Conservation (phyloP, 2,797 vertebrate genomes). For the Halcyon badia region DNA sequence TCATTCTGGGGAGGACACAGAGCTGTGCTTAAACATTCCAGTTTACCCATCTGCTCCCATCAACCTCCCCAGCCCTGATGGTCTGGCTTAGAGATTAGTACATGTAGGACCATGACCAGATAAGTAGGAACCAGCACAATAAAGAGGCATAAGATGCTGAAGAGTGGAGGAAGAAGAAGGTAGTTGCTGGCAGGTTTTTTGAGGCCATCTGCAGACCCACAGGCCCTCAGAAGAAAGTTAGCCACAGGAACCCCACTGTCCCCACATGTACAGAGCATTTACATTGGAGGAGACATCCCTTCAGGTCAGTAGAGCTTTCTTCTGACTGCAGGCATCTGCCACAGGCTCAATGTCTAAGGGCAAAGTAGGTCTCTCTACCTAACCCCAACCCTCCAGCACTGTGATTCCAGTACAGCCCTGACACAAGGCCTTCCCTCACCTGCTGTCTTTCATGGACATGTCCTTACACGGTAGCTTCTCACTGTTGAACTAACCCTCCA, state of each 20-base stretch:
- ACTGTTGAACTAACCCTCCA: neutral
- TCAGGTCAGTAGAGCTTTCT: neutral
- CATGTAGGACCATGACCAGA: neutral
- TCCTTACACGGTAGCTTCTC: neutral
- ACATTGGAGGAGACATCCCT: fast-evolving
- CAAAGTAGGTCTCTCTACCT: neutral
- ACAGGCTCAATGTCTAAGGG: neutral
- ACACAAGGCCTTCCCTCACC: neutral
- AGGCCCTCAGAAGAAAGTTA: neutral
- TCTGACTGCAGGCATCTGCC: neutral
- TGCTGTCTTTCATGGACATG: neutral
- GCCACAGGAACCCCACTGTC: neutral
- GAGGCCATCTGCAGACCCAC: neutral
- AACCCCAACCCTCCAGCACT: neutral
- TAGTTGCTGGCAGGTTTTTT: neutral
- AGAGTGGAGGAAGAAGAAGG: neutral
- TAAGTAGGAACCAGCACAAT: neutral
- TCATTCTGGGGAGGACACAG: neutral
- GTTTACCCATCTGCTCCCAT: neutral
- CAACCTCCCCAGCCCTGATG: neutral
- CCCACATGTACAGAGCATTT: neutral
- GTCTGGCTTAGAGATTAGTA: neutral
- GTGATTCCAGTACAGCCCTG: neutral
- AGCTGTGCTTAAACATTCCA: neutral
- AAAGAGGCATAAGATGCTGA: neutral